Conservation (phyloP, 2,888 invertebrate genomes). For the Furcula furcula region DNA sequence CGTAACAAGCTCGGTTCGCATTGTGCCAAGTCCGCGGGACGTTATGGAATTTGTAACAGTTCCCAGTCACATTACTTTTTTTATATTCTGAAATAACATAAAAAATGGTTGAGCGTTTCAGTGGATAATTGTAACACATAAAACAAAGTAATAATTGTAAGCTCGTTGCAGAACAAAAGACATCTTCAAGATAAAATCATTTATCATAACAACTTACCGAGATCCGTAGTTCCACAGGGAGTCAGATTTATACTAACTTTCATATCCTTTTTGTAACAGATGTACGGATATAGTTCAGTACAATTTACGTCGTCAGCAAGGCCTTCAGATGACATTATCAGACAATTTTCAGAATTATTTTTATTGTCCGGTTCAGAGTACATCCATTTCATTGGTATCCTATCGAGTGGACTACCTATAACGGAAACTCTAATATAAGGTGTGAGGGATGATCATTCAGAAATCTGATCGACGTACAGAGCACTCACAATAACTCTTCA, state of each 20-base stretch:
- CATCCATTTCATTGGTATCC: slow-evolving; percentile 33
- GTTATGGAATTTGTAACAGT: too few relatives aligned
- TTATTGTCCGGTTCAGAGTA: slow-evolving; percentile 33
- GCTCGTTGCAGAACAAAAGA: background rate
- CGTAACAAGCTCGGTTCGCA: background rate
- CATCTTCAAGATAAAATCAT: background rate
- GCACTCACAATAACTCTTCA: too few relatives aligned
- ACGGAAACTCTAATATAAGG: too few relatives aligned
- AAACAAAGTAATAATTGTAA: background rate
- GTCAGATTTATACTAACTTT: slow-evolving; percentile 8
- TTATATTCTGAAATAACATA: background rate
- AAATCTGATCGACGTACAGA: background rate
- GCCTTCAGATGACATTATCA: slow-evolving; percentile 30
- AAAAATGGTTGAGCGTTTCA: background rate
- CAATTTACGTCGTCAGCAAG: slow-evolving; percentile 34
- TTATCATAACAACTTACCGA: slow-evolving; percentile 4
- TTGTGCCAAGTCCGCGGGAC: background rate
- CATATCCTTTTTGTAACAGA: slow-evolving; percentile 31
- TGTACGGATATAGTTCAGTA: slow-evolving; percentile 29
- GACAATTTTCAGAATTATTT: slow-evolving; percentile 32
- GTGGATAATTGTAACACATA: background rate
- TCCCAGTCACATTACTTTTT: slow-evolving; percentile 23
- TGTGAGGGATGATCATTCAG: too few relatives aligned
- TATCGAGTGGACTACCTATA: slow-evolving; percentile 32
- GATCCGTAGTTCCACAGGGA: slow-evolving; percentile 33